A percentile compares a stretch with the other conserved stretches of the same genome.
phyloP scores from a whole-genome alignment of 2,888 invertebrate species.

The Pachliopta kotzebuea region DNA sequence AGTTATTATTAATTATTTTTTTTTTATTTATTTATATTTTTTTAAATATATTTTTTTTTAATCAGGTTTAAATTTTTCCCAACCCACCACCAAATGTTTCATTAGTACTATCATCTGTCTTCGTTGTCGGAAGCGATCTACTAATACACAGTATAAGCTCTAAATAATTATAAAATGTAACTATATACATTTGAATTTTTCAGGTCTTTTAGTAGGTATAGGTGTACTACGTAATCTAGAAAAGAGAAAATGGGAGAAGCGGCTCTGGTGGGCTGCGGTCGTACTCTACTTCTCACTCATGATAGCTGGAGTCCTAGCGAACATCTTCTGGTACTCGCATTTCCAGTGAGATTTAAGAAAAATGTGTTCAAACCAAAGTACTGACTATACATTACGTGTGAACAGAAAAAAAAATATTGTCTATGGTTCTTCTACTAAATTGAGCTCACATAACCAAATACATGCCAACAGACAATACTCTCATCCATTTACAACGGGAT shows the following conservation, averaged over 20 bases:
- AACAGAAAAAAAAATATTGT: not conserved
- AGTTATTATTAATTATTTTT: no score
- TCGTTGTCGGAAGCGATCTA: no score
- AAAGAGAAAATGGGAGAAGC: conserved; percentile 89
- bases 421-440: conserved; percentile 4
- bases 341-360: conserved; percentile 32
- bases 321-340: conserved; percentile 81
- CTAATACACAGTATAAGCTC: no score
- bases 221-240: conserved; percentile 91
- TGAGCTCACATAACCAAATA: conserved; percentile 12
- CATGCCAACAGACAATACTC: conserved; percentile 20
- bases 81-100: no score
- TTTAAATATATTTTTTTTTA: no score
- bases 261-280: conserved; percentile 90
- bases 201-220: conserved; percentile 90
- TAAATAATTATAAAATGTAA: no score
- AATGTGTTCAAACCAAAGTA: conserved; percentile 14
- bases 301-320: conserved; percentile 86
- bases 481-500: not conserved
- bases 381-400: conserved; percentile 6
- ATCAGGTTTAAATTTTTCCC: no score
- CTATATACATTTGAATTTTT: not conserved
- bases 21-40: no score
- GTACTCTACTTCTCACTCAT: conserved; percentile 85
- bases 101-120: no score